These are phyloP conservation scores for Musca domestica DNA, from an alignment of 1,140 invertebrate genomes.

Conservation along the genomic window DNA sequence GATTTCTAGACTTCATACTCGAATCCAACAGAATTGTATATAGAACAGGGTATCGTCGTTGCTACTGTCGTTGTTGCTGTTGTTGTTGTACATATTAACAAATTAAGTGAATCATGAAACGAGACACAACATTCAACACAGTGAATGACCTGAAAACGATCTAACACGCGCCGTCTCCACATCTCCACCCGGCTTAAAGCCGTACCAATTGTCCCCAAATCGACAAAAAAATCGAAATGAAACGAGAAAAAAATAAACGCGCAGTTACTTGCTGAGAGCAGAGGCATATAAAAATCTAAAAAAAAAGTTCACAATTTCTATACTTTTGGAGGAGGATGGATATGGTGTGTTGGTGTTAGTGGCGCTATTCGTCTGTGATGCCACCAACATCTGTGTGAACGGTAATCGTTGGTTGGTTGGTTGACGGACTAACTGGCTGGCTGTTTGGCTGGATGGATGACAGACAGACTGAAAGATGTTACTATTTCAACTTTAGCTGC, in stretches of 20 bases:
- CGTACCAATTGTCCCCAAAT: neutral
- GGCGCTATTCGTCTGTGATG: too few species aligned
- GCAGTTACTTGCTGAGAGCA: too few species aligned
- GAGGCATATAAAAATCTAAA: neutral
- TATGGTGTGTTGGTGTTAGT: too few species aligned
- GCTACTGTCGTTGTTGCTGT: neutral
- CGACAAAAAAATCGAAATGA: too few species aligned
- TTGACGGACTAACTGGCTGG: too few species aligned
- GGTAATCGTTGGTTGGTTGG: too few species aligned
- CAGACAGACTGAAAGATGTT: too few species aligned
- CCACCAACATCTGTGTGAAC: too few species aligned
- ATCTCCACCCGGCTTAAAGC: neutral
- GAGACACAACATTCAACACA: slow-evolving; percentile 18
- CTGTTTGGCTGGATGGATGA: too few species aligned
- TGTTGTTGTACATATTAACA: neutral
- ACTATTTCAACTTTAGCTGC: too few species aligned
- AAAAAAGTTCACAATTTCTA: neutral
- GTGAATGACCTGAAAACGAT: slow-evolving; percentile 22
- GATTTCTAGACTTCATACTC: slow-evolving; percentile 1
- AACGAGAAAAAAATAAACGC: neutral
- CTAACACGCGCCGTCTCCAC: slow-evolving; percentile 15
- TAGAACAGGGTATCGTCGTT: neutral
- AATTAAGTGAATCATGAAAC: slow-evolving; percentile 19
- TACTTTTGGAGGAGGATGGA: too few species aligned
- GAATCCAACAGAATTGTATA: too few species aligned